A percentile compares a stretch with the other conserved stretches of the same genome.
Conservation (phyloP, 2,888 invertebrate genomes). For the Drosophila maculinotata region DNA sequence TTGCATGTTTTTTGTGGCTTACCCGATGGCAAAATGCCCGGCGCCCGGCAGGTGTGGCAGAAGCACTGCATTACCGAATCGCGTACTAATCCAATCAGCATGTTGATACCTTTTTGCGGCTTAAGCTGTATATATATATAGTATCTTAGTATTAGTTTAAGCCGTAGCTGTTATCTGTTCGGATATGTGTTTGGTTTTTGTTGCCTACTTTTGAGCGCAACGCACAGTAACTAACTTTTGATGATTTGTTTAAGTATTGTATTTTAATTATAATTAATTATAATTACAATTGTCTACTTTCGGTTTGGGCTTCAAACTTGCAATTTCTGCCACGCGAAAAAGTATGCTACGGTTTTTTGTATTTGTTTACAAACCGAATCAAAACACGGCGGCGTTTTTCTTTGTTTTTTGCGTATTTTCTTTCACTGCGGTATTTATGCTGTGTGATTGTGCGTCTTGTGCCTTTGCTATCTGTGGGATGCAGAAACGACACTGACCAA, state of each 20-base stretch:
- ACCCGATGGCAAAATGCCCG: slow-evolving; percentile 90
- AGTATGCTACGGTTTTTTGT: slow-evolving; percentile 34
- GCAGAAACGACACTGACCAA: slow-evolving; percentile 31
- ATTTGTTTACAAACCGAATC: slow-evolving; percentile 44
- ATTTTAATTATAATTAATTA: slow-evolving; percentile 10
- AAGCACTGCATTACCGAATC: slow-evolving; percentile 97
- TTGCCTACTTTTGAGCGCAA: slow-evolving; percentile 30
- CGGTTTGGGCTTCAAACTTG: background rate
- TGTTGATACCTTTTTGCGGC: slow-evolving; percentile 80
- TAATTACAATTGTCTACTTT: slow-evolving; percentile 26
- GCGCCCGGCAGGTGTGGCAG: slow-evolving; percentile 96
- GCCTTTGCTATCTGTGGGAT: slow-evolving; percentile 11
- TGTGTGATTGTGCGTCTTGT: slow-evolving; percentile 24
- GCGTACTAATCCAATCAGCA: slow-evolving; percentile 95
- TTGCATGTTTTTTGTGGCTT: slow-evolving; percentile 83
- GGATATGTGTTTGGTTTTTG: slow-evolving; percentile 50
- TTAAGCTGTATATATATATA: slow-evolving; percentile 8
- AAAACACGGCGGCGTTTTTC: slow-evolving; percentile 27
- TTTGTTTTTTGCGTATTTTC: slow-evolving; percentile 22
- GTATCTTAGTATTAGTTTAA: slow-evolving; percentile 20
- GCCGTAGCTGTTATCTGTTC: slow-evolving; percentile 21
- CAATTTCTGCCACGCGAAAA: slow-evolving; percentile 16
- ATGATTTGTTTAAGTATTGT: slow-evolving; percentile 13
- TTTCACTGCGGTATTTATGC: slow-evolving; percentile 28
- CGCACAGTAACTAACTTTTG: slow-evolving; percentile 16